Conservation (phyloP, 1,140 invertebrate genomes). For the Catajapyx aquilonaris region DNA sequence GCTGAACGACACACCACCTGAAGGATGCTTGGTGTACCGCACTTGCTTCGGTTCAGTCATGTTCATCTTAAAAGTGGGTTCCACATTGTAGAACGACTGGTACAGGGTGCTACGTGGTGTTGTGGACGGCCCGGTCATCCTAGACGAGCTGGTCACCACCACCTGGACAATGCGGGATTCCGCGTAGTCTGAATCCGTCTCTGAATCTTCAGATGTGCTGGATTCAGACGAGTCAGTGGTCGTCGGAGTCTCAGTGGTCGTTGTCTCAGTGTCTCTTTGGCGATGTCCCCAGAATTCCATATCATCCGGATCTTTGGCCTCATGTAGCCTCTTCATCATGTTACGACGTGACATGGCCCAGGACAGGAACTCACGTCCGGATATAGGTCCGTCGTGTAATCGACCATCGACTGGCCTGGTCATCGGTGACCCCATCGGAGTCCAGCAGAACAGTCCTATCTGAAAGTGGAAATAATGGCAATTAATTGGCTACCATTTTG, state of each 20-base stretch:
- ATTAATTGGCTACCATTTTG: too few relatives aligned
- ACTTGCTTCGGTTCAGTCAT: neutral
- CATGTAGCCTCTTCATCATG: neutral
- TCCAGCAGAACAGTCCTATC: too few relatives aligned
- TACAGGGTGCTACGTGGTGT: neutral
- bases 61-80: neutral
- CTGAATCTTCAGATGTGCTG: neutral
- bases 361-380: neutral
- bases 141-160: neutral
- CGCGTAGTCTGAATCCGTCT: neutral
- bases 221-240: neutral
- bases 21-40: neutral
- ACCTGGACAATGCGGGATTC: neutral
- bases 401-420: too few relatives aligned
- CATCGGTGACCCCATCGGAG: too few relatives aligned
- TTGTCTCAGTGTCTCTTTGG: neutral
- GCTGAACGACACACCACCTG: neutral
- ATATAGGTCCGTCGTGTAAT: neutral
- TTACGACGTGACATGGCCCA: too few relatives aligned
- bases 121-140: neutral
- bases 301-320: neutral
- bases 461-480: too few relatives aligned
- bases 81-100: neutral
- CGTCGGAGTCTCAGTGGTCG: neutral
- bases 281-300: neutral